A percentile compares a stretch with the other conserved stretches of the same genome.
phyloP scores from a whole-genome alignment of 2,888 invertebrate species.

The Eupithecia inturbata region DNA sequence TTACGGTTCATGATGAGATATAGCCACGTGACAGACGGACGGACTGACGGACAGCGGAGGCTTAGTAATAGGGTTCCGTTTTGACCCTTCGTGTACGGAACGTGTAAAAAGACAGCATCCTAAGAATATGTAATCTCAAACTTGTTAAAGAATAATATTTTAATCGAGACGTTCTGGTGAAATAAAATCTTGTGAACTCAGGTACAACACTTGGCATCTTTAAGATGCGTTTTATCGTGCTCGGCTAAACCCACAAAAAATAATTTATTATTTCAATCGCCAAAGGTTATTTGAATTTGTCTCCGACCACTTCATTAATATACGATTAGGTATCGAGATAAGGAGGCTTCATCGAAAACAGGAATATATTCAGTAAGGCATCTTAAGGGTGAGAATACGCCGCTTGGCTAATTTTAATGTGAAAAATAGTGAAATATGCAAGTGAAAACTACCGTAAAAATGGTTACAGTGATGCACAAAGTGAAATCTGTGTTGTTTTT shows the following conservation, averaged over 20 bases:
- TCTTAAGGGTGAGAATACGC: neutral
- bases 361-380: neutral
- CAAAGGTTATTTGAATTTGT: conserved; percentile 5
- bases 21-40: no score
- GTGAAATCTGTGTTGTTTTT: neutral
- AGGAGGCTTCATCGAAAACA: conserved; percentile 4
- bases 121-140: neutral
- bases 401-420: neutral
- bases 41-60: no score
- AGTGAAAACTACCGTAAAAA: neutral
- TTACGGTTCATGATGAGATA: no score
- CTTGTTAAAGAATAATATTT: neutral
- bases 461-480: neutral
- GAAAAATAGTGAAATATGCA: neutral
- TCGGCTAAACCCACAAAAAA: neutral
- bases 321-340: conserved; percentile 28
- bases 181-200: neutral
- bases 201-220: neutral
- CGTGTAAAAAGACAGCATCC: neutral
- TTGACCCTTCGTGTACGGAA: no score
- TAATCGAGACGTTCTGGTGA: neutral
- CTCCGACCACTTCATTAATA: conserved; percentile 27
- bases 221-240: neutral
- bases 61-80: no score
- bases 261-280: neutral